phyloP scores from a whole-genome alignment of 2,113 vertebrate genomes.

The Lepisosteus osseus region DNA sequence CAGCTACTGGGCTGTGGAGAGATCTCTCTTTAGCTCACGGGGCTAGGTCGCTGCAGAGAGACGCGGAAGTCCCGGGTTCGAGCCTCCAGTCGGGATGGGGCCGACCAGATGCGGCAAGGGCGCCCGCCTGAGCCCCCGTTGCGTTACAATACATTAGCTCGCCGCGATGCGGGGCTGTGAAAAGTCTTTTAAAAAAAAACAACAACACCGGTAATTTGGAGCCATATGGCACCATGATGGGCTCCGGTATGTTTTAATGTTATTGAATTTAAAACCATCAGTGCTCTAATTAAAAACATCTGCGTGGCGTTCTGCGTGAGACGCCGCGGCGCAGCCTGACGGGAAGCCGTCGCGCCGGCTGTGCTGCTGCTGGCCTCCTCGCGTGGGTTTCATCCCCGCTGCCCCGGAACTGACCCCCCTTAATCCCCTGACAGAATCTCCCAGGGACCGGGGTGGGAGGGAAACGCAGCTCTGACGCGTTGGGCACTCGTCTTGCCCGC shows the following conservation, averaged over 20 bases:
- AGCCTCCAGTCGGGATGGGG: no score
- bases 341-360: not conserved
- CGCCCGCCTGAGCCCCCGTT: no score
- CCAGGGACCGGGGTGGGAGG: no score
- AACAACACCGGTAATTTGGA: constrained; percentile 7
- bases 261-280: constrained; percentile 25
- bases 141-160: not conserved
- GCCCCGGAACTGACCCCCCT: not conserved
- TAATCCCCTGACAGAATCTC: not conserved
- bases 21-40: no score
- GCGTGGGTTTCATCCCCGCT: no score
- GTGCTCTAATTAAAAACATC: constrained; percentile 28
- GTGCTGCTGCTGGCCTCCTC: no score
- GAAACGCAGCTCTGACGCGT: no score
- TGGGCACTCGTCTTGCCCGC: no score
- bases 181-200: not conserved
- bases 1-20: no score
- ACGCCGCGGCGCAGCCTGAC: not conserved
- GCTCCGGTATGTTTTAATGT: constrained; percentile 19
- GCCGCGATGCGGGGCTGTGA: constrained; percentile 5
- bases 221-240: constrained; percentile 25
- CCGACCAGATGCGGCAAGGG: no score
- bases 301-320: constrained; percentile 4
- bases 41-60: no score
- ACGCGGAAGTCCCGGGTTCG: no score